phyloP scores from a whole-genome alignment of 2,797 vertebrate species.

The Leptodactylus fallax region DNA sequence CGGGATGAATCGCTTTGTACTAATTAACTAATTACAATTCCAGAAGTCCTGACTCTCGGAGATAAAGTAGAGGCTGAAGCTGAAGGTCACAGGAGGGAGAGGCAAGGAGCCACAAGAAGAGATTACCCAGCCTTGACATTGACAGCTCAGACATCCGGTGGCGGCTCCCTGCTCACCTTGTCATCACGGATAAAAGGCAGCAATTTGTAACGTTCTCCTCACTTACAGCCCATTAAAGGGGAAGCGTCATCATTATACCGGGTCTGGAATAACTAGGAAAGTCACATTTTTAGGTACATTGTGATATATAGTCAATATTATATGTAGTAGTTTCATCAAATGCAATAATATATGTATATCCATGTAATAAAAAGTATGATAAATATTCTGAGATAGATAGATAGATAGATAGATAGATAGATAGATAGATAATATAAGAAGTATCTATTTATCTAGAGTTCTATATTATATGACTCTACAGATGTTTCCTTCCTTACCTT shows the following conservation, averaged over 20 bases:
- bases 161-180: conserved; percentile 39
- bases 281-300: too few species aligned
- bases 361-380: too few species aligned
- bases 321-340: not conserved
- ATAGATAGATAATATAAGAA: too few species aligned
- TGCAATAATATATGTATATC: not conserved
- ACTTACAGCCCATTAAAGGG: conserved; percentile 10
- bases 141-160: not conserved
- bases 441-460: too few species aligned
- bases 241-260: not conserved
- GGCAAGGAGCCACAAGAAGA: conserved; percentile 21
- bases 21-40: conserved; percentile 61
- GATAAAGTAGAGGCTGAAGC: conserved; percentile 41
- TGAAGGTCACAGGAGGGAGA: conserved; percentile 56
- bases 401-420: too few species aligned
- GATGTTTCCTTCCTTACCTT: too few species aligned
- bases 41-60: conserved; percentile 48
- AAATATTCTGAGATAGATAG: too few species aligned
- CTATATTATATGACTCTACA: too few species aligned
- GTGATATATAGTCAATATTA: not conserved
- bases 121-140: conserved; percentile 47
- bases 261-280: not conserved
- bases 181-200: conserved; percentile 31
- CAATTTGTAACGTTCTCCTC: conserved; percentile 39
- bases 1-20: conserved; percentile 11